A percentile compares a stretch with the other conserved stretches of the same genome.
phyloP scores from a whole-genome alignment of 2,888 invertebrate species.

The Pheosia tremula region DNA sequence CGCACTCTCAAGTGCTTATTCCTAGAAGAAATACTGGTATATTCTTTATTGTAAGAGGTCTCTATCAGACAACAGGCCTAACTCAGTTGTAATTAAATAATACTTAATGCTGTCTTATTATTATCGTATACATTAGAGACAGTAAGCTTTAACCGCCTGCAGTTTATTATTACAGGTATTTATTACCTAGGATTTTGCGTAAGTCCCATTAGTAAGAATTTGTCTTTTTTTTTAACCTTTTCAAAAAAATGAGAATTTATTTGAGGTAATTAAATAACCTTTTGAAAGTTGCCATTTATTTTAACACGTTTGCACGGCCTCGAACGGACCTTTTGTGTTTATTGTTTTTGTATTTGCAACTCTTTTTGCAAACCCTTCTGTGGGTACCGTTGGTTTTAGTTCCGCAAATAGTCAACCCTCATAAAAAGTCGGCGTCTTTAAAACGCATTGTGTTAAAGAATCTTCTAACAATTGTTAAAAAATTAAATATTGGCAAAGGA shows the following conservation, averaged over 20 bases:
- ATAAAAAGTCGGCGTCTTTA: constrained; percentile 57
- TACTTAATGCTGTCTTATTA: no score
- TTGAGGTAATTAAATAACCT: constrained; percentile 64
- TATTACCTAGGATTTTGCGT: not conserved
- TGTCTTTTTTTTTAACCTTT: constrained; percentile 7
- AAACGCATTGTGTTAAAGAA: constrained; percentile 32
- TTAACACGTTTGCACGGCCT: constrained; percentile 54
- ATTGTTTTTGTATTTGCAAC: constrained; percentile 67
- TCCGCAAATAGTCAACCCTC: constrained; percentile 45
- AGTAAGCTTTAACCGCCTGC: not conserved
- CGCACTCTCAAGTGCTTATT: no score
- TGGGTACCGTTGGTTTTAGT: constrained; percentile 48
- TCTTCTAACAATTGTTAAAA: constrained; percentile 24
- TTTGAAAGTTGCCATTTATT: constrained; percentile 37
- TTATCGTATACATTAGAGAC: no score
- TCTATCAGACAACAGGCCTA: no score
- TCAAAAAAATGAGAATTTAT: constrained; percentile 44
- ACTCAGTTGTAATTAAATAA: no score
- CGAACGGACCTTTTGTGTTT: constrained; percentile 46
- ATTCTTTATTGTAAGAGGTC: no score
- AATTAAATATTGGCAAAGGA: constrained; percentile 39
- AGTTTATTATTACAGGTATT: no score
- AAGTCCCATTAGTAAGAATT: constrained; percentile 28
- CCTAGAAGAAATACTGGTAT: no score
- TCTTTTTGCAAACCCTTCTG: constrained; percentile 62